Evolutionary conservation across 2,797 vertebrate species (phyloP).

Genomic region (Crocidura indochinensis): DNA sequence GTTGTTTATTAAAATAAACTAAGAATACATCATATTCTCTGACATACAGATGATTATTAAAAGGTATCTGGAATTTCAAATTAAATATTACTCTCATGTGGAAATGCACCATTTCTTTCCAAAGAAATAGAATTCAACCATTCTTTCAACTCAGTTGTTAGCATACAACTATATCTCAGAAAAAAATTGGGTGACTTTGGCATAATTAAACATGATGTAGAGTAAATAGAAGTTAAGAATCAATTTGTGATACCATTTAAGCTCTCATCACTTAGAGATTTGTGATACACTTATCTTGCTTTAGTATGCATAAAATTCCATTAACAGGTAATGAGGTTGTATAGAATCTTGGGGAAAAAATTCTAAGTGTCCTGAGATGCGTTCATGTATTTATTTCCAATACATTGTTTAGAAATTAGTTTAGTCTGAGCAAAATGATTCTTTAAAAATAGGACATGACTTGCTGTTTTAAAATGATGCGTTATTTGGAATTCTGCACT

Average conservation of each 20-base stretch:
- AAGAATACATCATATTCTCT: neutral
- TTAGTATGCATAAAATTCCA: slow-evolving; percentile 84
- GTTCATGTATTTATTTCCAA: slow-evolving; percentile 61
- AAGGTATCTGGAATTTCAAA: slow-evolving; percentile 16
- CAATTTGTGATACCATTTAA: slow-evolving; percentile 38
- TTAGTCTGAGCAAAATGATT: slow-evolving; percentile 54
- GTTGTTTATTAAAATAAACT: neutral
- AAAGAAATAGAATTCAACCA: slow-evolving; percentile 38
- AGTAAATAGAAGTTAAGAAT: slow-evolving; percentile 62
- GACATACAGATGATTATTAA: neutral
- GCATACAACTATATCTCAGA: slow-evolving; percentile 48
- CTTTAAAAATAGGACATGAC: neutral
- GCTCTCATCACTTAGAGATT: slow-evolving; percentile 77
- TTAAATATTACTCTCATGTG: neutral
- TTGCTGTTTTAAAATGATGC: slow-evolving; percentile 25
- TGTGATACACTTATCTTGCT: slow-evolving; percentile 82
- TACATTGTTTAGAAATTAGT: slow-evolving; percentile 63
- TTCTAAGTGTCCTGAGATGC: slow-evolving; percentile 60
- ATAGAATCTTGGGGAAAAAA: slow-evolving; percentile 82
- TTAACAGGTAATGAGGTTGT: slow-evolving; percentile 87
- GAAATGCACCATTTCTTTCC: slow-evolving; percentile 36
- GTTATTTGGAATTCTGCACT: too few relatives aligned
- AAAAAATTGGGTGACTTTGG: slow-evolving; percentile 44
- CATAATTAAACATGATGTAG: slow-evolving; percentile 67
- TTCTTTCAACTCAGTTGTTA: slow-evolving; percentile 52